Base-by-base conservation (phyloP, 2,113 vertebrate genomes). In the Rhynchomys soricoides region DNA sequence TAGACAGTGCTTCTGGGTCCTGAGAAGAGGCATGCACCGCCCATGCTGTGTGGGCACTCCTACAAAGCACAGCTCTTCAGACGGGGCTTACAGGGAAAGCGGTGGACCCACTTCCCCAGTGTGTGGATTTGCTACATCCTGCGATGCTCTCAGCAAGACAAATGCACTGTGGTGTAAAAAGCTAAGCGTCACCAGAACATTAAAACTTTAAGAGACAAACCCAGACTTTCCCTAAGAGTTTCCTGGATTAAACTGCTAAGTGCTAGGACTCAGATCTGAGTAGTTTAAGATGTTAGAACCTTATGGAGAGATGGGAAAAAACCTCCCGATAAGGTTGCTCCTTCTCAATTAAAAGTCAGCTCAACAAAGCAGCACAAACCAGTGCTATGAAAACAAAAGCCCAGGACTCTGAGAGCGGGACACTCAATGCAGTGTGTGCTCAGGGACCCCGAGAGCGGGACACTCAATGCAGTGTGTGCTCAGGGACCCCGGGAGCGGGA, bases 231-330 rank as follows among this genome's bases (percentile, higher is more conserved):
- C 85, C 74, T 93, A 89, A 74, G 43, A 66, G 40, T 37, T 86
- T 94, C 12, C 73, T 74, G 78, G 22, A 86, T n/a, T 92, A 94
- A 85, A 95, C 91, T 50, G 82, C 17, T 95, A 81, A 95, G 62
- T 78, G 57, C 68, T 37, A 57, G 19, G 8, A 57, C 43, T 95
- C 26, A 74, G 55, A 77, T 89, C 17, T 34, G 90, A 95, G 37
- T 82, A 87, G 31, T 68, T 94, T 24, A 90, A 93, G 94, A 94
- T 52, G 21, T 17, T 31, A 96, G 77, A 86, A 66, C 34, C 45
- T 86, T 62, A 29, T 34, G 12, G 24, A 19, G 15, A 29, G 24
- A 17, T 31, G 55, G 57, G 21, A 16, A 13, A n/a, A 22, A 37
- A 16, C 5, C n/a, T 4, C 15, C 81, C 5, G 3, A 8, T 45